Conservation (phyloP, 53 echinoderm and acorn worm species). For the Echinarachnius parma region DNA sequence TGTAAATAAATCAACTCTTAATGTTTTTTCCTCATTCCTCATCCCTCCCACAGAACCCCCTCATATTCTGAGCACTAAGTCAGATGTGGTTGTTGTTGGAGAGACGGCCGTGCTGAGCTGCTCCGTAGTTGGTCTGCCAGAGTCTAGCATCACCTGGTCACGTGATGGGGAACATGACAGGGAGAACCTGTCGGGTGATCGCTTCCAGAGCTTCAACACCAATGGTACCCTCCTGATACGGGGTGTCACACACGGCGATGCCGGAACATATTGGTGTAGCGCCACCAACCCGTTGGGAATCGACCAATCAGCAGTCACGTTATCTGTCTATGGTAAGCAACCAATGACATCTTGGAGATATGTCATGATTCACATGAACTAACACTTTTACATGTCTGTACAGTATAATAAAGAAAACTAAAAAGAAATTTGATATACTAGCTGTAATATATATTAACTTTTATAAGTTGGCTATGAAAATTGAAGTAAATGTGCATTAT, state of each 20-base stretch:
- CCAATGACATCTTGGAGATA: too few relatives aligned
- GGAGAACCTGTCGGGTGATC: slow-evolving; percentile 45
- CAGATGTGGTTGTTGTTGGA: slow-evolving; percentile 39
- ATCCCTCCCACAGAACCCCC: slow-evolving; percentile 61
- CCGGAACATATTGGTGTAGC: slow-evolving; percentile 68
- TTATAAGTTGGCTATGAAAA: too few relatives aligned
- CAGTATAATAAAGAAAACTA: too few relatives aligned
- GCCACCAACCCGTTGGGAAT: slow-evolving; percentile 63
- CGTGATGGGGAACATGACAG: slow-evolving; percentile 35
- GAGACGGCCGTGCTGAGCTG: slow-evolving; percentile 64
- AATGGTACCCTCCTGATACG: slow-evolving; percentile 66
- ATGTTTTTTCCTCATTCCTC: not conserved
- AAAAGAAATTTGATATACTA: too few relatives aligned
- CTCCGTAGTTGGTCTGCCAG: slow-evolving; percentile 59
- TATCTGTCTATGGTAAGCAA: slow-evolving; percentile 79
- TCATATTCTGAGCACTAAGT: slow-evolving; percentile 49
- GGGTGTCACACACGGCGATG: slow-evolving; percentile 52
- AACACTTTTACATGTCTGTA: too few relatives aligned
- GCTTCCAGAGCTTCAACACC: slow-evolving; percentile 44
- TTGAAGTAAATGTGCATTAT: too few relatives aligned
- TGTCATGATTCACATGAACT: too few relatives aligned
- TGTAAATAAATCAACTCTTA: not conserved
- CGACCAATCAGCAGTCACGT: slow-evolving; percentile 42
- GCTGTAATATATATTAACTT: too few relatives aligned
- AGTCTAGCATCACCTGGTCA: slow-evolving; percentile 62